A percentile compares a stretch with the other conserved stretches of the same genome.
These are phyloP conservation scores for Loxodonta africana DNA, from an alignment of 2,113 vertebrate species.

Conservation along the genomic window DNA sequence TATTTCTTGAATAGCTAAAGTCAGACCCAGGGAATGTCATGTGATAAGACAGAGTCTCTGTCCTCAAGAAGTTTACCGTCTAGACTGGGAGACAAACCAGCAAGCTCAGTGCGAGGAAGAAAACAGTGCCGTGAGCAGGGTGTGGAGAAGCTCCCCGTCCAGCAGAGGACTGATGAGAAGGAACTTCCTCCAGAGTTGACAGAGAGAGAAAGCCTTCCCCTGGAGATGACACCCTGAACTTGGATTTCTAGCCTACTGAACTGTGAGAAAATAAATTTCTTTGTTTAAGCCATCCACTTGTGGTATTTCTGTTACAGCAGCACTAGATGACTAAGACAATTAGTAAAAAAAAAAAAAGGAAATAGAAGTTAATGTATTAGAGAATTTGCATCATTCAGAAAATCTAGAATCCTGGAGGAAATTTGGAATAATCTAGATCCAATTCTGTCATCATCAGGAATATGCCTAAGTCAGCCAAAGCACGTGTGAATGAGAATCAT, in stretches of 20 bases:
- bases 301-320: no score
- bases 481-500: neutral
- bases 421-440: neutral
- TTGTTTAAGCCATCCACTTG: no score
- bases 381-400: constrained; percentile 16
- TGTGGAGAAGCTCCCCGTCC: no score
- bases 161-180: no score
- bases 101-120: neutral
- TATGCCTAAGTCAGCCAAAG: neutral
- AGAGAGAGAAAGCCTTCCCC: no score
- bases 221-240: no score
- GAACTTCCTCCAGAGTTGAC: no score
- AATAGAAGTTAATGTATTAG: neutral
- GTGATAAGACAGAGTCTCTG: neutral
- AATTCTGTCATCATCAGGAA: neutral
- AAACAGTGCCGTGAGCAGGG: no score
- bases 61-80: neutral
- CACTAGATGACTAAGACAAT: no score
- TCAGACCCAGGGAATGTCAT: neutral
- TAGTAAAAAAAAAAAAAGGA: neutral
- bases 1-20: constrained; percentile 2
- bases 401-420: neutral
- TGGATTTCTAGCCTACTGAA: no score
- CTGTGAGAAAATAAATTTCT: no score
- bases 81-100: neutral